Evolutionary conservation across 2,113 vertebrate genomes (phyloP).

Genomic region (Ardeotis arabs): DNA sequence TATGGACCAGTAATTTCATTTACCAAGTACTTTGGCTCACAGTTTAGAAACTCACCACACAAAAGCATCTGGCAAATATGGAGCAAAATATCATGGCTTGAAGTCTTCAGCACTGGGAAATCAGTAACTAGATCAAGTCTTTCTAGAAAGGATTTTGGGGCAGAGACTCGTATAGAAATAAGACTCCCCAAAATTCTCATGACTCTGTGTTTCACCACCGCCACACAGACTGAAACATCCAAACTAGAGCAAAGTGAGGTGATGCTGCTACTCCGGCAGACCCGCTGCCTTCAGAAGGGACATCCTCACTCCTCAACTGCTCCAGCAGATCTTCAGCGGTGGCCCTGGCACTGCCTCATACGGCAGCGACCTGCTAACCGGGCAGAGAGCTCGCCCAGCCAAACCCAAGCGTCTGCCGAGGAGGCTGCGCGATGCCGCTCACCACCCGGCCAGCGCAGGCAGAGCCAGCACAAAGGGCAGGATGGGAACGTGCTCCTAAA

Average conservation of each 20-base stretch:
- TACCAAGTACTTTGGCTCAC: neutral
- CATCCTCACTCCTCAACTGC: neutral
- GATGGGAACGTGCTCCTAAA: neutral
- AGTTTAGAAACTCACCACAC: neutral
- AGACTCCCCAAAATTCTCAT: too few species aligned
- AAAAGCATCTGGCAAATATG: neutral
- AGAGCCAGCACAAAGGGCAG: neutral
- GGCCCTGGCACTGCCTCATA: neutral
- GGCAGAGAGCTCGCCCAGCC: neutral
- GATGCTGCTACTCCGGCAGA: neutral
- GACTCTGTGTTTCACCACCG: neutral
- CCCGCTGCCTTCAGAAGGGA: neutral
- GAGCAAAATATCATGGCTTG: neutral
- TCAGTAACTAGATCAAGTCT: neutral
- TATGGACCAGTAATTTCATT: neutral
- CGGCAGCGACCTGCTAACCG: fast-evolving
- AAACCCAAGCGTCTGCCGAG: too few species aligned
- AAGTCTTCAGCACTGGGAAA: neutral
- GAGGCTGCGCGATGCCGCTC: neutral
- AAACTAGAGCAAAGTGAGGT: fast-evolving
- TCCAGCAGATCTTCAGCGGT: too few species aligned
- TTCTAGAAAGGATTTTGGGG: neutral
- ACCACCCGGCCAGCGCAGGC: too few species aligned
- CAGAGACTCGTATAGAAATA: neutral
- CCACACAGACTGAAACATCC: neutral